phyloP scores from a whole-genome alignment of 2,888 invertebrate species.

The Argynnis bischoffii region DNA sequence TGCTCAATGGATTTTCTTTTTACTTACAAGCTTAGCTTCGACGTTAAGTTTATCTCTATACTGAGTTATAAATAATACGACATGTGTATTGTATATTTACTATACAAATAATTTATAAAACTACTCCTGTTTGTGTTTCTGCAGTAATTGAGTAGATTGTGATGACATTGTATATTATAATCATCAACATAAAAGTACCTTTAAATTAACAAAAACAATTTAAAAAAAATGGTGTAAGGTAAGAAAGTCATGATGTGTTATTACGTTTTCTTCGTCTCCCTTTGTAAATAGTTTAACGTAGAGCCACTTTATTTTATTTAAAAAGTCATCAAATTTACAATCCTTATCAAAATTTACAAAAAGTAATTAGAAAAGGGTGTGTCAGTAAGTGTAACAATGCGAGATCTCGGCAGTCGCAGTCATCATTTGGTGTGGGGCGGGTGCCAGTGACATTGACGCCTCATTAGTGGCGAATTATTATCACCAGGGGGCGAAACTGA shows the following conservation, averaged over 20 bases:
- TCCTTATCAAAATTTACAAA: background rate
- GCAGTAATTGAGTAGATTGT: background rate
- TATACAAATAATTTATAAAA: background rate
- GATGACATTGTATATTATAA: too few species aligned
- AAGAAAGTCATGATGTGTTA: too few species aligned
- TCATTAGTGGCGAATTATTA: conserved; percentile 61
- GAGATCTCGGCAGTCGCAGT: conserved; percentile 35
- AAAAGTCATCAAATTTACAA: too few species aligned
- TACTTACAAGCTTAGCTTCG: conserved; percentile 56
- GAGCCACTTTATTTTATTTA: too few species aligned
- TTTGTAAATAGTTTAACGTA: too few species aligned
- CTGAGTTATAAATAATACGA: background rate
- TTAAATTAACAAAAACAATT: too few species aligned
- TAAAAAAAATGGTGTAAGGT: too few species aligned
- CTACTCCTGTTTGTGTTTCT: background rate
- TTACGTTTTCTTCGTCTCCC: too few species aligned
- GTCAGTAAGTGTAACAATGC: conserved; percentile 35
- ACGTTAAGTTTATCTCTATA: conserved; percentile 37
- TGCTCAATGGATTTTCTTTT: conserved; percentile 67
- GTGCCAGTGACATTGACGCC: conserved; percentile 62
- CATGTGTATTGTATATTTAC: background rate
- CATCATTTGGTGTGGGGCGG: conserved; percentile 48
- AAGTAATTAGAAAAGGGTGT: conserved; percentile 38
- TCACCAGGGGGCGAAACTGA: conserved; percentile 39
- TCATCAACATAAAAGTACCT: too few species aligned